Conservation (phyloP, 1,140 invertebrate genomes). For the Diuraphis noxia region DNA sequence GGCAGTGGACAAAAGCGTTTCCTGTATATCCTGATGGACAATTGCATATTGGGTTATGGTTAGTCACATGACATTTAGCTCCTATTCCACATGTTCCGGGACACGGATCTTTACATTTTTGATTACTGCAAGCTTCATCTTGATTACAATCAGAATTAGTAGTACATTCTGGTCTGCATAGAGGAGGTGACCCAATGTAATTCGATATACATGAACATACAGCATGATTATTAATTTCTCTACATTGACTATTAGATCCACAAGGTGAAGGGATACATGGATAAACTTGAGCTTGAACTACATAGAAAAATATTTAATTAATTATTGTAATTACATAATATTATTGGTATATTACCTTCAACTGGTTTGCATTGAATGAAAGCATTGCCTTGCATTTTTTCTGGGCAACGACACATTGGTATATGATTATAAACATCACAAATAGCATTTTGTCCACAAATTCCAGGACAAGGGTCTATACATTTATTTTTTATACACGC, state of each 20-base stretch:
- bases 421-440: slow-evolving; percentile 72
- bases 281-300: slow-evolving; percentile 58
- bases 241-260: slow-evolving; percentile 67
- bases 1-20: slow-evolving; percentile 72
- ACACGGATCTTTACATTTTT: slow-evolving; percentile 75
- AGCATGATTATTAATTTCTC: slow-evolving; percentile 66
- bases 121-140: slow-evolving; percentile 70
- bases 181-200: slow-evolving; percentile 71
- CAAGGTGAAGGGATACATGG: slow-evolving; percentile 65
- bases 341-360: slow-evolving; percentile 64
- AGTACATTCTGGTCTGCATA: slow-evolving; percentile 74
- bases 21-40: slow-evolving; percentile 71
- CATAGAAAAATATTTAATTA: background rate
- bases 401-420: slow-evolving; percentile 70
- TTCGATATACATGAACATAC: slow-evolving; percentile 71
- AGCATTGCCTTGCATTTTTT: slow-evolving; percentile 73
- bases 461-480: slow-evolving; percentile 74
- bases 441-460: slow-evolving; percentile 71
- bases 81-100: slow-evolving; percentile 70
- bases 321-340: background rate
- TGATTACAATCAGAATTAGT: slow-evolving; percentile 74
- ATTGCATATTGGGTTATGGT: slow-evolving; percentile 71
- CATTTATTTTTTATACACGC: slow-evolving; percentile 78
- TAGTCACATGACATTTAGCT: slow-evolving; percentile 70
- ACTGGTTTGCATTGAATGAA: slow-evolving; percentile 68